Evolutionary conservation across 2,797 vertebrate species (phyloP).

Genomic region (Emys orbicularis): DNA sequence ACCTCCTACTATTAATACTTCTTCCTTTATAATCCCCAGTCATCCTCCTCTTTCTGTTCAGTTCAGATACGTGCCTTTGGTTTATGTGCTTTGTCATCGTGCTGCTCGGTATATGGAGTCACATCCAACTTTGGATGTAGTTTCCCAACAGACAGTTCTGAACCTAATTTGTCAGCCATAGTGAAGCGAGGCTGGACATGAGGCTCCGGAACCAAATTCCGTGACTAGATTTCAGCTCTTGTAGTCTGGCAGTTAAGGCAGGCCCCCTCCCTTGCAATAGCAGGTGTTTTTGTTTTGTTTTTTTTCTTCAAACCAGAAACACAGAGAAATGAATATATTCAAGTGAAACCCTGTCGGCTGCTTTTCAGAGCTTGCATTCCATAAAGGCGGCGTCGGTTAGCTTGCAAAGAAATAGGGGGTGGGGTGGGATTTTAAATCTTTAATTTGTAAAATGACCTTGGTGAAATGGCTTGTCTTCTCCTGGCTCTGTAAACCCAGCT

Average conservation of each 20-base stretch:
- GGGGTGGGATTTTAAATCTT: background rate
- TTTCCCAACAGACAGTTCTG: background rate
- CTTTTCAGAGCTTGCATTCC: accelerated
- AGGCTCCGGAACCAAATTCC: background rate
- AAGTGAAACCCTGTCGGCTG: accelerated
- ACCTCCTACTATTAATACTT: background rate
- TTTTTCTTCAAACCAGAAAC: accelerated
- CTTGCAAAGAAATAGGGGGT: background rate
- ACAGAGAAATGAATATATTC: accelerated
- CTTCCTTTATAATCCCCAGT: background rate
- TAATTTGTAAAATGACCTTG: background rate
- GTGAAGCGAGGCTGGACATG: background rate
- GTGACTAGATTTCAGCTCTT: background rate
- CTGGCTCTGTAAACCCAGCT: background rate
- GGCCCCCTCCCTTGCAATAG: background rate
- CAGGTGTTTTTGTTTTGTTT: background rate
- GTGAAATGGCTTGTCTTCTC: too few relatives aligned
- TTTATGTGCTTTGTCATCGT: background rate
- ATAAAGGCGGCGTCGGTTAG: background rate
- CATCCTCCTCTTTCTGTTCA: background rate
- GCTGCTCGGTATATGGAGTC: background rate
- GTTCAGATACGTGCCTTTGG: background rate
- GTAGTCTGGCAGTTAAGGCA: background rate
- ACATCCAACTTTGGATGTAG: background rate
- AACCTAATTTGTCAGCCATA: background rate